Base-by-base conservation (phyloP, 2,797 vertebrate genomes). In the Aldrovandia affinis region DNA sequence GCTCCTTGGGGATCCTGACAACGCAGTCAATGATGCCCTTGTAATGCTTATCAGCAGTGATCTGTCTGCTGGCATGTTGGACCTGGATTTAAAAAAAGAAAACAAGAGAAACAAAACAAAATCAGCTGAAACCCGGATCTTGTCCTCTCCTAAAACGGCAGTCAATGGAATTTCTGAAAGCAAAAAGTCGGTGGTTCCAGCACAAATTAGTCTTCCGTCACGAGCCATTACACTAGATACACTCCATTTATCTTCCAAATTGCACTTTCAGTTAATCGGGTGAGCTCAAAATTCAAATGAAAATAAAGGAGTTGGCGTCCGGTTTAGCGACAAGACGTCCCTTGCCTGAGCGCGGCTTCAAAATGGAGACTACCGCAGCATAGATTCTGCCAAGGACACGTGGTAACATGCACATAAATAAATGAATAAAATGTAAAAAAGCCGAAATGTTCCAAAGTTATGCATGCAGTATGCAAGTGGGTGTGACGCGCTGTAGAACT, bases 21-120 rank as follows among this genome's bases (percentile, higher is more conserved):
- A 97, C 90, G 10, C 97, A 98, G 95, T 98, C 97, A 0, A 98
- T 59, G 85, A 98, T 98, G 86, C 97, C 97, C 91, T 98, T 98
- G 94, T 98, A 98, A 42, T 97, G 97, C 93, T 91, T 91, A 84
- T 97, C 97, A 0, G 0, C 96, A 0, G 97, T 44, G 42, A 98
- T 98, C 94, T 98, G 97, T 92, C 96, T 97, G 95, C 97, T 98
- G 86, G 97, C 97, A 94, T 96, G 94, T 92, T 96, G 96, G 0
- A 96, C 95, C 95, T 96, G 89, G 25, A 84, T 88, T 70, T 59
- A 82, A 80, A 77, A 36, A 88, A 30, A 87, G 15, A 70, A 36
- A 73, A 81, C 28, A 65, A 65, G 15, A 68, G 20, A 68, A 57
- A 55, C 75, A 4, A 54, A 12, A 61, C 22, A n/a, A n/a, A n/a